phyloP scores from a whole-genome alignment of 2,797 vertebrate species.

The Aulostomus chinensis region DNA sequence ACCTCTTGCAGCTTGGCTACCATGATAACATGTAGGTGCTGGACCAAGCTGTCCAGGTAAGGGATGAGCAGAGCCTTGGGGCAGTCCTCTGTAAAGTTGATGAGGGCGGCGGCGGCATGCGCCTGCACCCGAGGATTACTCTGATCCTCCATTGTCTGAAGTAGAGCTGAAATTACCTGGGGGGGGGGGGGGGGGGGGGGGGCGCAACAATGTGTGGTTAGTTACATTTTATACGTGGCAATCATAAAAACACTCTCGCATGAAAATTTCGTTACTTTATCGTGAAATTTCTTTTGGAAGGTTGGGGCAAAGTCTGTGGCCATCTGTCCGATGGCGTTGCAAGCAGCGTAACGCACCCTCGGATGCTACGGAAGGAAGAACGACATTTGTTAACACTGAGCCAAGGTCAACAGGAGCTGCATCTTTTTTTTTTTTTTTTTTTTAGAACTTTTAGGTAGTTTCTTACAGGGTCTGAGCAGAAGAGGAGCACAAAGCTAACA shows the following conservation, averaged over 20 bases:
- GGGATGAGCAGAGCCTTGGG: constrained; percentile 94
- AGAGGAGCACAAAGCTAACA: constrained; percentile 93
- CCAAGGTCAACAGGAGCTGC: no score
- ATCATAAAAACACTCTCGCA: no score
- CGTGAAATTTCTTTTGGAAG: constrained; percentile 99
- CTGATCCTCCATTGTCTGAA: constrained; percentile 98
- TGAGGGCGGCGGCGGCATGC: constrained; percentile 95
- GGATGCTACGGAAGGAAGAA: constrained; percentile 84
- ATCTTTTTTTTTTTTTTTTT: no score
- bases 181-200: background rate
- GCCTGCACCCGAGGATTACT: constrained; percentile 96
- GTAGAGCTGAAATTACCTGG: constrained; percentile 92
- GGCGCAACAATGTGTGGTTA: no score
- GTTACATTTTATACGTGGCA: no score
- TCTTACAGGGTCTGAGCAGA: constrained; percentile 95
- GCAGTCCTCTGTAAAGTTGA: constrained; percentile 99
- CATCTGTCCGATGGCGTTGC: constrained; percentile 98
- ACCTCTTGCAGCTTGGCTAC: constrained; percentile 91
- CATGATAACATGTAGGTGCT: constrained; percentile 97
- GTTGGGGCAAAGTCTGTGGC: constrained; percentile 98
- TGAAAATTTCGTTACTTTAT: constrained; percentile 82
- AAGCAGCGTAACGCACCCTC: constrained; percentile 95
- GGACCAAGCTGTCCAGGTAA: constrained; percentile 93
- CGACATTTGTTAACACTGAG: no score
- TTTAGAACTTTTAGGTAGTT: no score